Base-by-base conservation (phyloP, 2,888 invertebrate species). In the Cephus pulcher region DNA sequence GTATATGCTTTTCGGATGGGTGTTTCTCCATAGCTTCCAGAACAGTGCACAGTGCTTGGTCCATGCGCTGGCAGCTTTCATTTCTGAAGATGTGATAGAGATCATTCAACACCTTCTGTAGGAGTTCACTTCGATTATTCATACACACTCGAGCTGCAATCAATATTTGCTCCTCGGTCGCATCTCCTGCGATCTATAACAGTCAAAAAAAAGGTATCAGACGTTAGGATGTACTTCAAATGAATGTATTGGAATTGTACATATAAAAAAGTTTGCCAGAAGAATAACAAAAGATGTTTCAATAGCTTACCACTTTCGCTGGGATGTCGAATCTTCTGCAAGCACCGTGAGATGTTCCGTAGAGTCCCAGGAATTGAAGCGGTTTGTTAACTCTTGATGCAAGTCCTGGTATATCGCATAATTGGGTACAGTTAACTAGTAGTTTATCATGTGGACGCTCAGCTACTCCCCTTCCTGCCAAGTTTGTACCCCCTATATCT, bases 401-500 rank as follows among this genome's bases (percentile, higher is more conserved):
- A 34, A 99, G 93, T 0, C 98, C 99, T 9, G 97, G 97, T 87
- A 99, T 98, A 90, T 98, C 96, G 83, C 96, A 94, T 40, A 86
- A 80, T 40, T 84, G 81, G 71, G 82, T 83, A 77, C 83, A 75
- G 34, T 82, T 75, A 23, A 77, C 70, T 12, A 84, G 79, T 9
- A 77, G 82, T 73, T 80, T 77, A 33, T 85, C 84, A 9, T 83
- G 75, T 74, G 90, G 90, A 81, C 92, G 92, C 89, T 94, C 93
- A 23, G 95, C 95, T 35, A 96, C 95, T 74, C 97, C 97, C 77
- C 95, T 95, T 23, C 98, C 98, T 70, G 98, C 98, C 82, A 99
- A 93, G 93, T 99, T 98, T 32, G 99, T 99, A 23, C 98, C 98
- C 4, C 98, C 98, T 89, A 99, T 98, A 92, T 99, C 99, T 85